phyloP scores from a whole-genome alignment of 2,888 invertebrate genomes.

The Theretra japonica region DNA sequence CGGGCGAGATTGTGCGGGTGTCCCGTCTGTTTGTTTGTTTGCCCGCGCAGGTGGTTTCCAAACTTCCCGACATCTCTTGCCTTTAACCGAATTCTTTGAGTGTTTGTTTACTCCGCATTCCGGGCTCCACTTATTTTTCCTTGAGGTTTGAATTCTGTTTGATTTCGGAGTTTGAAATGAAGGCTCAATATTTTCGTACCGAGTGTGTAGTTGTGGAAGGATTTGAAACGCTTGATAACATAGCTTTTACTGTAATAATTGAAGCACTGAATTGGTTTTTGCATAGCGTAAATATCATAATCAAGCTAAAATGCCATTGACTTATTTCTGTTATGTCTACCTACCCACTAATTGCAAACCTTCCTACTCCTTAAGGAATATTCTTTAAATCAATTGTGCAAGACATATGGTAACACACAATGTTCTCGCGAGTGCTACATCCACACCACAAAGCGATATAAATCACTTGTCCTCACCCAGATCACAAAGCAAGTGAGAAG shows the following conservation, averaged over 20 bases:
- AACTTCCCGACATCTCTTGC: conserved; percentile 42
- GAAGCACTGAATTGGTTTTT: not conserved
- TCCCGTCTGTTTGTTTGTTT: conserved; percentile 46
- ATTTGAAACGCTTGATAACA: not conserved
- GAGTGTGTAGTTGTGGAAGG: not conserved
- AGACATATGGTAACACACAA: not conserved
- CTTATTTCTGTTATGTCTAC: no score
- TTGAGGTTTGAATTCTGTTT: conserved; percentile 37
- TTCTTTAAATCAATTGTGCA: no score
- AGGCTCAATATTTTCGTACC: conserved; percentile 15
- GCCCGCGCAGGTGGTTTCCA: conserved; percentile 47
- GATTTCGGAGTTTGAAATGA: conserved; percentile 35
- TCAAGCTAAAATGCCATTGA: no score
- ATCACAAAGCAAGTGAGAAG: not conserved
- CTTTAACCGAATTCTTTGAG: conserved; percentile 45
- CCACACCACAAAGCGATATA: not conserved
- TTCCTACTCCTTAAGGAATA: no score
- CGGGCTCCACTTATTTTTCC: conserved; percentile 38
- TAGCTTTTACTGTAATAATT: not conserved
- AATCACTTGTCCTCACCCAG: not conserved
- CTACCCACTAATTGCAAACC: no score
- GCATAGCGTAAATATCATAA: no score
- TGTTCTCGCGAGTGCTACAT: not conserved
- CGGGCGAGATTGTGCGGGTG: conserved; percentile 38
- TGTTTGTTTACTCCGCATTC: conserved; percentile 46